A percentile compares a stretch with the other conserved stretches of the same genome.
Evolutionary conservation across 1,140 invertebrate genomes (phyloP).

Genomic region (Chrysomallon squamiferum): DNA sequence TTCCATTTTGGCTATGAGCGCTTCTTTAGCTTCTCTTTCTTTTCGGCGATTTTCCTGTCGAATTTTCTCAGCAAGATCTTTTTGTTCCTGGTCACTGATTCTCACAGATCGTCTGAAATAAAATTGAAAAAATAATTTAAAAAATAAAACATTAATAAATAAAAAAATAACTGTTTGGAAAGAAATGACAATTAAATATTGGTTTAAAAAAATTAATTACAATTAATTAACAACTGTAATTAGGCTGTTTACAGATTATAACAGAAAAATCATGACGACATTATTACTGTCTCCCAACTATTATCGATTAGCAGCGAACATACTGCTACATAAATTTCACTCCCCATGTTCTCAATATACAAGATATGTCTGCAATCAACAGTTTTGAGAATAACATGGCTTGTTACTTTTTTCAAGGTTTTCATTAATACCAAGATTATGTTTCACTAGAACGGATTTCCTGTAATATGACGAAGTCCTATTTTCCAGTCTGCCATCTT

Average conservation of each 20-base stretch:
- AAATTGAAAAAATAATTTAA: neutral
- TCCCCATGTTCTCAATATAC: too few species aligned
- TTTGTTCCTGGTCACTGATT: conserved; percentile 43
- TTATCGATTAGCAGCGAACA: too few species aligned
- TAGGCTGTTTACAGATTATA: neutral
- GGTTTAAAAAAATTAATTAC: neutral
- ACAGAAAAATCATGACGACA: neutral
- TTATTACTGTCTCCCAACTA: neutral
- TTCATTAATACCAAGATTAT: too few species aligned
- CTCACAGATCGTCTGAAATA: conserved; percentile 39
- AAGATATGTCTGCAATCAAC: too few species aligned
- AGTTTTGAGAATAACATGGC: too few species aligned
- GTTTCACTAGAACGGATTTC: too few species aligned
- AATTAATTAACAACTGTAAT: neutral
- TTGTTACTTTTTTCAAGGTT: too few species aligned
- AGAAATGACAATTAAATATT: neutral
- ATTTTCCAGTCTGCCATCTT: too few species aligned
- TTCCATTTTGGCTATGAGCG: conserved; percentile 3
- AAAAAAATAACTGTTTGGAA: neutral
- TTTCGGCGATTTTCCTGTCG: conserved; percentile 46
- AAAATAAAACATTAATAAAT: neutral
- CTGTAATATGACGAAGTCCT: too few species aligned
- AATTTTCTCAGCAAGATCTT: conserved; percentile 50
- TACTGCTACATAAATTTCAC: too few species aligned
- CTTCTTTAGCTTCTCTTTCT: conserved; percentile 33